Evolutionary conservation across 2,113 vertebrate species (phyloP).

Genomic region (Panthera uncia): DNA sequence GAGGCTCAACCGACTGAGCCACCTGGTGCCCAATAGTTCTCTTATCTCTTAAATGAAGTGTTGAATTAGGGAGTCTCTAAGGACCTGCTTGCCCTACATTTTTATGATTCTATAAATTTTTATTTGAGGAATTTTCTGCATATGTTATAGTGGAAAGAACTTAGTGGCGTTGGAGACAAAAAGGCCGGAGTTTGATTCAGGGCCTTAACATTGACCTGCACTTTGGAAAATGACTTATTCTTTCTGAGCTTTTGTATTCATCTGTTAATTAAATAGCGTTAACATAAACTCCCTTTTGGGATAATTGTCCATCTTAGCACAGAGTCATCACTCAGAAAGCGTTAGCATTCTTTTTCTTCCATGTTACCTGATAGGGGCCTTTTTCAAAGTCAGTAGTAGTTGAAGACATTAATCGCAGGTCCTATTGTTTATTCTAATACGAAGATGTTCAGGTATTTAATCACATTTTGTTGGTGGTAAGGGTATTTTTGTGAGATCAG

Average conservation of each 20-base stretch:
- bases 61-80: neutral
- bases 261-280: neutral
- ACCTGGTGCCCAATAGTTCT: neutral
- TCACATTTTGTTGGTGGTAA: neutral
- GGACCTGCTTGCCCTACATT: neutral
- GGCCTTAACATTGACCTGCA: neutral
- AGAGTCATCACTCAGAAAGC: neutral
- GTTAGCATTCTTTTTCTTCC: neutral
- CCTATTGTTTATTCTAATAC: conserved; percentile 28
- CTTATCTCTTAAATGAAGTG: neutral
- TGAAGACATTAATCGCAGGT: neutral
- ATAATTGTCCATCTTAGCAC: neutral
- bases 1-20: too few species aligned
- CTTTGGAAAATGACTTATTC: neutral
- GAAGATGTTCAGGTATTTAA: conserved; percentile 29
- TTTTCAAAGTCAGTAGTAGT: conserved; percentile 15
- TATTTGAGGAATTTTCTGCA: conserved; percentile 5
- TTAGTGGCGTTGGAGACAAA: neutral
- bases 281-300: neutral
- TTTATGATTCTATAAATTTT: neutral
- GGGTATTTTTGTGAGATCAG: conserved; percentile 14
- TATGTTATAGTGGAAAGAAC: neutral
- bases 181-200: neutral
- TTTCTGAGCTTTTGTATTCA: conserved; percentile 5
- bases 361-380: neutral